These are phyloP conservation scores for Perca schrenkii DNA, from an alignment of 2,113 vertebrate genomes.

Conservation along the genomic window DNA sequence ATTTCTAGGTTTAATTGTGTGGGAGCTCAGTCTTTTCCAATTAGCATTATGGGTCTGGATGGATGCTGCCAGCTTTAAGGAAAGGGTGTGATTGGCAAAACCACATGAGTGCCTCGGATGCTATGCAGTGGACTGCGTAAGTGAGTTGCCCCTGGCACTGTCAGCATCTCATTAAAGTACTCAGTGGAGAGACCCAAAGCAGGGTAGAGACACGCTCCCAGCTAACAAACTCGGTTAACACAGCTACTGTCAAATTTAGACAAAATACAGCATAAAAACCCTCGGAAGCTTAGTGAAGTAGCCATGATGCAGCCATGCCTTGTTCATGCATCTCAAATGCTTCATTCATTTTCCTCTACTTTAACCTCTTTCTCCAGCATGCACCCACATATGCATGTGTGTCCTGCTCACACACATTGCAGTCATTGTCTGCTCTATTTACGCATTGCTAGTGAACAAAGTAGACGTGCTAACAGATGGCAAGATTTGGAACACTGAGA, in stretches of 20 bases:
- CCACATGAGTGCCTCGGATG: conserved; percentile 40
- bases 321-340: conserved; percentile 21
- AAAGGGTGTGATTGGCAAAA: conserved; percentile 55
- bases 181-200: conserved; percentile 39
- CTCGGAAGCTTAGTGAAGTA: neutral
- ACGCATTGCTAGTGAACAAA: conserved; percentile 32
- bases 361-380: conserved; percentile 7
- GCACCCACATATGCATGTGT: conserved; percentile 21
- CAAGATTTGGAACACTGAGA: conserved; percentile 17
- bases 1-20: conserved; percentile 52
- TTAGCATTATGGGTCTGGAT: conserved; percentile 43
- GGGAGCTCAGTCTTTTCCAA: conserved; percentile 31
- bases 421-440: conserved; percentile 57
- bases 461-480: conserved; percentile 65
- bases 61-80: conserved; percentile 53
- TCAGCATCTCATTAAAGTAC: conserved; percentile 72
- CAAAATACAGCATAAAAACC: conserved; percentile 17
- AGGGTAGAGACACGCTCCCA: conserved; percentile 36
- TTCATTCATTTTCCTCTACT: conserved; percentile 21
- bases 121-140: conserved; percentile 58
- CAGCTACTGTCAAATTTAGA: conserved; percentile 44
- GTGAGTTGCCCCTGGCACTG: conserved; percentile 64
- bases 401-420: conserved; percentile 34
- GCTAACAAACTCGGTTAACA: conserved; percentile 37
- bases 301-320: conserved; percentile 5